These are phyloP conservation scores for Penaeus indicus DNA, from an alignment of 1,140 invertebrate species.

Conservation along the genomic window DNA sequence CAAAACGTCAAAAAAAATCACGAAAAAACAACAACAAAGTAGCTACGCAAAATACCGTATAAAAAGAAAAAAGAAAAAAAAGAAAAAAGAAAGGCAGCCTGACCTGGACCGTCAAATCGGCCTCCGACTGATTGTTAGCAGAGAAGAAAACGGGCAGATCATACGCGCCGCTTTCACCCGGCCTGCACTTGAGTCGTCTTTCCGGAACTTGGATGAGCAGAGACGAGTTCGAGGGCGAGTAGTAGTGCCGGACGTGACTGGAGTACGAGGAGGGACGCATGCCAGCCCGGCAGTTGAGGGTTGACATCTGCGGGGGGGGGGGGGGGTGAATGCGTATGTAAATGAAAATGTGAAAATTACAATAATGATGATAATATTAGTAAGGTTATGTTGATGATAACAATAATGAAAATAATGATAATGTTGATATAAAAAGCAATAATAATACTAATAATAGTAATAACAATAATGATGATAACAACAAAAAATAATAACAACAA, in stretches of 20 bases:
- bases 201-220: background rate
- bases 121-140: background rate
- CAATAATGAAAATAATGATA: no score
- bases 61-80: no score
- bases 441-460: no score
- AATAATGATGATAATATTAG: no score
- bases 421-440: no score
- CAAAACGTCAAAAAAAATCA: no score
- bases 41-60: no score
- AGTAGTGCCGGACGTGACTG: background rate
- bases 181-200: background rate
- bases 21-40: no score
- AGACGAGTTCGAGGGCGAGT: conserved; percentile 35
- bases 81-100: no score
- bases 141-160: background rate
- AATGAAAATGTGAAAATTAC: background rate
- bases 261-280: background rate
- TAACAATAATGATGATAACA: no score
- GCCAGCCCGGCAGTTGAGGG: background rate
- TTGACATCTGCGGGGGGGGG: background rate
- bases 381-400: no score
- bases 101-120: conserved; percentile 17
- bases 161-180: background rate
- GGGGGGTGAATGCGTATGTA: background rate
- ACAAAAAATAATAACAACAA: no score